These are phyloP conservation scores for Aphelinus atriplicis DNA, from an alignment of 1,140 invertebrate species.

Conservation along the genomic window DNA sequence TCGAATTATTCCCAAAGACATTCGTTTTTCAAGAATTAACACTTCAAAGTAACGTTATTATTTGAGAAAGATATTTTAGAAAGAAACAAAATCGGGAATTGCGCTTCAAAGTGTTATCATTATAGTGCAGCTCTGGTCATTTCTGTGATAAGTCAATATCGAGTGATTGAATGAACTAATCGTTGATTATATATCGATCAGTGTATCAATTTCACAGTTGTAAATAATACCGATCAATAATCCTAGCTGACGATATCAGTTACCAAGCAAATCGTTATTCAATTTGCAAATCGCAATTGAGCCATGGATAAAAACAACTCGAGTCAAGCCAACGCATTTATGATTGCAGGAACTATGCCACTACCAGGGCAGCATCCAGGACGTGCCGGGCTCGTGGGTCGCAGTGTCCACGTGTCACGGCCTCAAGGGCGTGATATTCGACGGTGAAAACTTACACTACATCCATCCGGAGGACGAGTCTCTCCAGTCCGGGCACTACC, in stretches of 20 bases:
- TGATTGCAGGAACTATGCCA: slow-evolving; percentile 81
- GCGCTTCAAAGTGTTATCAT: no score
- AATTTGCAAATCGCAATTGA: no score
- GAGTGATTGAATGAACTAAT: background rate
- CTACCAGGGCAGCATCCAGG: slow-evolving; percentile 83
- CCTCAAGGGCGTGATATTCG: slow-evolving; percentile 83
- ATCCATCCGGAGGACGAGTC: slow-evolving; percentile 67
- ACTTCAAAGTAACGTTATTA: no score
- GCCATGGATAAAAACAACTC: no score
- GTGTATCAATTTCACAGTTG: background rate
- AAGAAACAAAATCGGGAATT: no score
- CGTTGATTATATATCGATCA: background rate
- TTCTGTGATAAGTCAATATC: background rate
- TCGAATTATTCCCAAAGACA: no score
- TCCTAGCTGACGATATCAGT: no score
- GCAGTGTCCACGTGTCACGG: slow-evolving; percentile 88
- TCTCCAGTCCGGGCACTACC: slow-evolving; percentile 69
- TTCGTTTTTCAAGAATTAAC: no score
- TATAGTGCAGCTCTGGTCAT: no score
- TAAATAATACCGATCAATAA: background rate
- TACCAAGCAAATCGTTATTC: no score
- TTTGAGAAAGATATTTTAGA: no score
- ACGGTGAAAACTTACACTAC: slow-evolving; percentile 81
- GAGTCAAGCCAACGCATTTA: background rate
- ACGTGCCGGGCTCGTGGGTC: slow-evolving; percentile 78